phyloP scores from a whole-genome alignment of 2,888 invertebrate genomes.

The Drosophila neoperkinsi region DNA sequence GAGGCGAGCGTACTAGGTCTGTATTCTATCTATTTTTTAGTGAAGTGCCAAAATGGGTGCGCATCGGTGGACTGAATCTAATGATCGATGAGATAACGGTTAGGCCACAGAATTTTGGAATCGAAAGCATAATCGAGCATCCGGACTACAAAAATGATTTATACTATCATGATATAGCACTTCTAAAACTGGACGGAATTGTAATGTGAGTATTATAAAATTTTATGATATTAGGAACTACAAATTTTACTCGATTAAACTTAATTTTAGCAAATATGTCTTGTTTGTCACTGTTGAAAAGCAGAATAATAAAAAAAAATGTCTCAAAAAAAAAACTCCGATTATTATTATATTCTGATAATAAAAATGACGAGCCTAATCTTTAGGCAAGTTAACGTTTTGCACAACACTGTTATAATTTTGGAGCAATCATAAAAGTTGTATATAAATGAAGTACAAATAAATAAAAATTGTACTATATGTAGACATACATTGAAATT shows the following conservation, averaged over 20 bases:
- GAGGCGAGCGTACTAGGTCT: background rate
- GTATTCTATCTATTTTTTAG: slow-evolving; percentile 46
- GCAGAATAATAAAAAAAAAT: background rate
- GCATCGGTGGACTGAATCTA: slow-evolving; percentile 82
- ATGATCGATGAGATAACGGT: slow-evolving; percentile 65
- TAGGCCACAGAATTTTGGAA: slow-evolving; percentile 70
- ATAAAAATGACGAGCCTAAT: background rate
- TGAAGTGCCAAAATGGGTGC: slow-evolving; percentile 72
- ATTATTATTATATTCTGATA: background rate
- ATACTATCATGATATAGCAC: slow-evolving; percentile 82
- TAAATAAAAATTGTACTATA: too few species aligned
- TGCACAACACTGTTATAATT: background rate
- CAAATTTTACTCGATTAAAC: background rate
- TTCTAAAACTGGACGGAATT: slow-evolving; percentile 64
- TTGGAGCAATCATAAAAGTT: background rate
- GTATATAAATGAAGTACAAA: background rate
- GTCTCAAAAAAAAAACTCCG: background rate
- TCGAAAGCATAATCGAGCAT: slow-evolving; percentile 65
- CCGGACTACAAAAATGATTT: slow-evolving; percentile 68
- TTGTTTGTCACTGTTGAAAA: background rate
- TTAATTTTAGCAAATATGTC: background rate
- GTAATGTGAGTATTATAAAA: slow-evolving; percentile 68
- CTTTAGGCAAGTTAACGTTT: background rate
- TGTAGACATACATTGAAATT: too few species aligned
- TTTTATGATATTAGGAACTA: background rate